A percentile compares a stretch with the other conserved stretches of the same genome.
phyloP scores from a whole-genome alignment of 1,140 invertebrate genomes.

The Zaprionus taronus region DNA sequence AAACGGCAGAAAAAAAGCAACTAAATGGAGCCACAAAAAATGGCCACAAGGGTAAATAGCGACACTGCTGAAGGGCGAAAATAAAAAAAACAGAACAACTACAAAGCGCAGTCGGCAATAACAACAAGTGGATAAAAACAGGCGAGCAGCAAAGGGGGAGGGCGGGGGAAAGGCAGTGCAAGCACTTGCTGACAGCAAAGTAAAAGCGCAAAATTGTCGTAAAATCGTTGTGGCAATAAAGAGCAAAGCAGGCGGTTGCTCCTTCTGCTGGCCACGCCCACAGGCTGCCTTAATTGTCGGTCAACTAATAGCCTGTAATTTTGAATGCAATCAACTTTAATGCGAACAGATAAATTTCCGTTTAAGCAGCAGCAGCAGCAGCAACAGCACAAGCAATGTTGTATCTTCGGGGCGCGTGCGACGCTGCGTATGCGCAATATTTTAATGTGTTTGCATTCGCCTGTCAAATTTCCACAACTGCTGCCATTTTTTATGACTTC shows the following conservation, averaged over 20 bases:
- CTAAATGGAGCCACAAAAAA: slow-evolving; percentile 48
- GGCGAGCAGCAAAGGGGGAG: background rate
- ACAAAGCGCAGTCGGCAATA: slow-evolving; percentile 15
- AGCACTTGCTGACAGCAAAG: slow-evolving; percentile 37
- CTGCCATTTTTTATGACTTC: slow-evolving; percentile 71
- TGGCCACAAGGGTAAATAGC: slow-evolving; percentile 61
- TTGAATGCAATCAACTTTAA: slow-evolving; percentile 78
- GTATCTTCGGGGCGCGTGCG: slow-evolving; percentile 7
- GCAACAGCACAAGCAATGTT: background rate
- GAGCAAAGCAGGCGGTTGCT: slow-evolving; percentile 15
- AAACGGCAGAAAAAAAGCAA: slow-evolving; percentile 38
- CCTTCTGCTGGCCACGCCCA: slow-evolving; percentile 21
- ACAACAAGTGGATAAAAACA: slow-evolving; percentile 13
- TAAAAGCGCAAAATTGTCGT: slow-evolving; percentile 60
- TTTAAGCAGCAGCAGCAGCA: slow-evolving; percentile 54
- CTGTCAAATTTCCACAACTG: slow-evolving; percentile 61
- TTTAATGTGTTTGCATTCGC: slow-evolving; percentile 62
- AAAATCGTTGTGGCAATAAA: slow-evolving; percentile 71
- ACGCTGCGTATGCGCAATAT: slow-evolving; percentile 73
- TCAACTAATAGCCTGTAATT: slow-evolving; percentile 79
- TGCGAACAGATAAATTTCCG: slow-evolving; percentile 76
- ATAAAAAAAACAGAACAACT: slow-evolving; percentile 19
- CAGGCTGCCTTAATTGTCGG: slow-evolving; percentile 61
- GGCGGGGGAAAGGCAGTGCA: background rate
- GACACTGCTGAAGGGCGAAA: slow-evolving; percentile 66